phyloP scores from a whole-genome alignment of 2,797 vertebrate species.

The Streptopelia turtur region DNA sequence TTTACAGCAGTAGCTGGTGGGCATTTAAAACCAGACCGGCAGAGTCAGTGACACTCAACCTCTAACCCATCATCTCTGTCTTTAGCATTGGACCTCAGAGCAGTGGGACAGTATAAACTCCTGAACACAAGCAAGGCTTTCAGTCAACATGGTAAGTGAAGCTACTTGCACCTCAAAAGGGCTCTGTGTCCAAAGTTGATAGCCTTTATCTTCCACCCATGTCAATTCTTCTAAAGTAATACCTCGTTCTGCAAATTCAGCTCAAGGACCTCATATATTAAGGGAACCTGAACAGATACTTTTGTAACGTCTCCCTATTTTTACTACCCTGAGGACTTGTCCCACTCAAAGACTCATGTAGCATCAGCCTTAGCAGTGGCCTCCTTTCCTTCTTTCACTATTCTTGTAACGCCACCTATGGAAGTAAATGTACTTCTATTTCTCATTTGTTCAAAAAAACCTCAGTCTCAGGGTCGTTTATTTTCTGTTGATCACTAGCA shows the following conservation, averaged over 20 bases:
- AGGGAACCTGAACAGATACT: neutral
- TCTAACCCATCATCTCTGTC: neutral
- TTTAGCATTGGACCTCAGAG: neutral
- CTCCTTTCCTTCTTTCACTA: neutral
- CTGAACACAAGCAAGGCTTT: neutral
- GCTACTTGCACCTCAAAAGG: neutral
- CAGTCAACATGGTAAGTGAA: neutral
- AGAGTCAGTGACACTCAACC: neutral
- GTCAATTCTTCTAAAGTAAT: neutral
- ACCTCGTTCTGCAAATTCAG: neutral
- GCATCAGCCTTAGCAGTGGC: neutral
- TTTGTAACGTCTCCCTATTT: neutral
- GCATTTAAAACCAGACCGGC: neutral
- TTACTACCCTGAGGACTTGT: neutral
- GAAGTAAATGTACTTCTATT: neutral
- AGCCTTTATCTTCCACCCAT: neutral
- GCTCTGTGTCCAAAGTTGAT: neutral
- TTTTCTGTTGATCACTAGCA: neutral
- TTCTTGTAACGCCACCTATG: neutral
- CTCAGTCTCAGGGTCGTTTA: neutral
- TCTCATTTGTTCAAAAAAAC: neutral
- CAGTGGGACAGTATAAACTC: neutral
- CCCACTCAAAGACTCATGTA: neutral
- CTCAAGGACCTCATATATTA: neutral
- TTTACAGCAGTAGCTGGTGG: neutral